Percentiles rank a stretch among this genome's conserved stretches.
Conservation (phyloP, 2,113 vertebrate genomes). For the Scophthalmus maximus region DNA sequence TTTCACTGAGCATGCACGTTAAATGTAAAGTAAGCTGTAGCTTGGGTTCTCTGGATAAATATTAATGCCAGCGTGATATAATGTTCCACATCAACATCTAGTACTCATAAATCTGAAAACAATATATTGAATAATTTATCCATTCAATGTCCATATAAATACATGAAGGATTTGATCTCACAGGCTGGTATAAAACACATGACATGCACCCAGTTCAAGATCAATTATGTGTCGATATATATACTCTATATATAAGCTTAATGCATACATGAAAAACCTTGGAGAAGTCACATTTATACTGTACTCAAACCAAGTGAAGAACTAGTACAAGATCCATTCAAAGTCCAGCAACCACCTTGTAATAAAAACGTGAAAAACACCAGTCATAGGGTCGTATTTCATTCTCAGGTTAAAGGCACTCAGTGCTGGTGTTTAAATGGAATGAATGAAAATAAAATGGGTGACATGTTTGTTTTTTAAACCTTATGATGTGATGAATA, state of each 20-base stretch:
- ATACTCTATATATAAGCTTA: background rate
- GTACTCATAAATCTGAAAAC: slow-evolving; percentile 20
- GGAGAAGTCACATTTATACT: slow-evolving; percentile 39
- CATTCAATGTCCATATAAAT: slow-evolving; percentile 47
- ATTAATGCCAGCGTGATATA: slow-evolving; percentile 52
- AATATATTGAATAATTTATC: slow-evolving; percentile 47
- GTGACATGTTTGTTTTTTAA: slow-evolving; percentile 27
- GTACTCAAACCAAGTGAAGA: slow-evolving; percentile 30
- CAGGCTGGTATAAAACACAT: slow-evolving; percentile 41
- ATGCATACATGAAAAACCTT: slow-evolving; percentile 44
- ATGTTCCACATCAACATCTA: slow-evolving; percentile 42
- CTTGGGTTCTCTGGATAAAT: slow-evolving; percentile 33
- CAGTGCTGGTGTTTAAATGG: slow-evolving; percentile 44
- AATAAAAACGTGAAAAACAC: slow-evolving; percentile 54
- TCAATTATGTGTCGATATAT: slow-evolving; percentile 20
- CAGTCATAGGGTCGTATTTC: slow-evolving; percentile 39
- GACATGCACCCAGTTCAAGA: slow-evolving; percentile 51
- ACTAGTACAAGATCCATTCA: slow-evolving; percentile 33
- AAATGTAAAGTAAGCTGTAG: slow-evolving; percentile 19
- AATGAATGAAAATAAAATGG: slow-evolving; percentile 22
- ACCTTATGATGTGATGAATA: too few relatives aligned
- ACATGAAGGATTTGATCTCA: slow-evolving; percentile 47
- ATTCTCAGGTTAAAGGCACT: slow-evolving; percentile 79
- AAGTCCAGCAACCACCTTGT: slow-evolving; percentile 27
- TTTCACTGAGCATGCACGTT: slow-evolving; percentile 40